Evolutionary conservation across 2,888 invertebrate species (phyloP), one percentile per base, ranked within the genome.

Genomic region (Agapetus fuscipes): DNA sequence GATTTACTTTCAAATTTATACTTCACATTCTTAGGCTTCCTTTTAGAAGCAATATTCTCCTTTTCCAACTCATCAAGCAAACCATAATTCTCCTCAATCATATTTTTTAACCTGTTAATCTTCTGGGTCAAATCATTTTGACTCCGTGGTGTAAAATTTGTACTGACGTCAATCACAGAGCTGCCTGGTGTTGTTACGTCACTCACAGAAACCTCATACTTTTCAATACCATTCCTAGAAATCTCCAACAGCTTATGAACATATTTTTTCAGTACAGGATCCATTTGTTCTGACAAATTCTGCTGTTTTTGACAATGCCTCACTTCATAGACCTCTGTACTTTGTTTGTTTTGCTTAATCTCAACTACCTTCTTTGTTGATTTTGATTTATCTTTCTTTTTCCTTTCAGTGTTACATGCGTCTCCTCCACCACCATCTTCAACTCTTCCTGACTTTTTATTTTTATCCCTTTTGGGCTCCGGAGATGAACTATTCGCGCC

Each of bases 181-280:
- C 67, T 69, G 3, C 61, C 58, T 12, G 70, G 70, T 10, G 70
- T 70, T n/a, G 59, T 52, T 3, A 66, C 59, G 2, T 61, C 56
- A 50, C 70, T 70, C 43, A 69, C 67, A 13, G 61, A 56, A 26
- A 69, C 56, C 53, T 67, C 59, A 32, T 68, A 53, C 5, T 64
- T 64, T 53, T 61, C 62, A 13, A 65, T 48, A 2, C 63, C 61
- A 50, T 62, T 59, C 50, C 53, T 62, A 41, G 64, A 68, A 4
- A 70, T 52, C 20, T 56, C 51, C 17, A 70, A 50, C 39, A 70
- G 52, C 51, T 59, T 61, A 46, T 64, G 58, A 2, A 70, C 57
- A 51, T 70, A 70, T 26, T 55, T 53, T 54, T 62, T 63, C 24
- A 70, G 53, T 12, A 56, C 41, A n/a, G 67, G 66, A 37, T 49